phyloP scores from a whole-genome alignment of 2,113 vertebrate genomes.

The Callaeas wilsoni region DNA sequence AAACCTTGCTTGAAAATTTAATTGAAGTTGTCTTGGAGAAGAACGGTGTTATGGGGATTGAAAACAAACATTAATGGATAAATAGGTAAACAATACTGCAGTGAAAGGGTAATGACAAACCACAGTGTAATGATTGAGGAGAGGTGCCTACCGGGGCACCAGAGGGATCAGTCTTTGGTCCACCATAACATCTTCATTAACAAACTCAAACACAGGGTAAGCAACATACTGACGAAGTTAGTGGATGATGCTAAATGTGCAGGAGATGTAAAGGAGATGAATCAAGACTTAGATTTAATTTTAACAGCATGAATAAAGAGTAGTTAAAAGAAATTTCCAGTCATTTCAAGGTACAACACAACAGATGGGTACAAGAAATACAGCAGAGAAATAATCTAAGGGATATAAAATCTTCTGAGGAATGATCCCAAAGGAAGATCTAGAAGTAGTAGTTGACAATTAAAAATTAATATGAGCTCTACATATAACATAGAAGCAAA shows the following conservation, averaged over 20 bases:
- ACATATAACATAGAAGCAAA: not conserved
- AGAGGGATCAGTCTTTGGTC: not conserved
- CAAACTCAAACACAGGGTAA: not conserved
- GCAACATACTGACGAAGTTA: not conserved
- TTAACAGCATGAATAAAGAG: not conserved
- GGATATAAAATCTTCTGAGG: not conserved
- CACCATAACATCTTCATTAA: not conserved
- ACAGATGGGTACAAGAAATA: not conserved
- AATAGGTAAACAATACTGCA: conserved; percentile 1
- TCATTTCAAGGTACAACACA: not conserved
- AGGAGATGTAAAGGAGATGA: not conserved
- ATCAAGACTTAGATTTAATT: conserved; percentile 5
- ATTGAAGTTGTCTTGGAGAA: not conserved
- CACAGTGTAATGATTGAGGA: not conserved
- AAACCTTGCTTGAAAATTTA: conserved; percentile 23
- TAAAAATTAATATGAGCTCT: not conserved
- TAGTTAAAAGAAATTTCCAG: not conserved
- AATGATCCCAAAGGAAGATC: not conserved
- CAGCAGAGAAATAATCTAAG: not conserved
- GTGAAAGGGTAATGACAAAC: not conserved
- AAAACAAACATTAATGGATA: conserved; percentile 26
- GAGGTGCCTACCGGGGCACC: not conserved
- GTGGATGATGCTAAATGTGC: not conserved
- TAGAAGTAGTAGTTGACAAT: not conserved
- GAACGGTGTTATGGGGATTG: not conserved